Percentiles rank a stretch among this genome's conserved stretches.
Conservation (phyloP, 2,888 invertebrate species). For the Drosophila sordidula region DNA sequence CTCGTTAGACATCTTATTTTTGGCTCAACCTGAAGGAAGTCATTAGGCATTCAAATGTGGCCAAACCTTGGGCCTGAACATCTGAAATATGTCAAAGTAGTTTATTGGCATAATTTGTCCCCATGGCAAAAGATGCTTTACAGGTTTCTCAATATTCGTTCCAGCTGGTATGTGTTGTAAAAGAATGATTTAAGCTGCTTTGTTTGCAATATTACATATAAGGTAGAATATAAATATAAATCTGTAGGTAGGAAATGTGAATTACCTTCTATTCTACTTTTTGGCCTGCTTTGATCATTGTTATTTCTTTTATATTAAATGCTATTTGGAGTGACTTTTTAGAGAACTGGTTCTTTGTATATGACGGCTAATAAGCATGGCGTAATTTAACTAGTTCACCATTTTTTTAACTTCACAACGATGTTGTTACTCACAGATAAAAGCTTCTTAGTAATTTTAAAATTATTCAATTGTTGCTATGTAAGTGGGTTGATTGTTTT, state of each 20-base stretch:
- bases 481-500: too few species aligned
- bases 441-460: not conserved
- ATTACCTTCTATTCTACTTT: too few species aligned
- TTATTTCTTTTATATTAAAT: too few species aligned
- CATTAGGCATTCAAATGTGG: slow-evolving; percentile 56
- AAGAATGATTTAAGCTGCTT: not conserved
- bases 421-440: too few species aligned
- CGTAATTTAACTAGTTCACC: not conserved
- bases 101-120: not conserved
- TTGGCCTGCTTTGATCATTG: too few species aligned
- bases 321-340: too few species aligned
- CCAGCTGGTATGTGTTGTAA: not conserved
- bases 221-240: too few species aligned
- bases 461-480: too few species aligned
- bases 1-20: slow-evolving; percentile 5
- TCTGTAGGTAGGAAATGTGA: too few species aligned
- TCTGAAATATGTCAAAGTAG: not conserved
- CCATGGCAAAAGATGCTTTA: not conserved
- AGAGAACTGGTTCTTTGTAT: too few species aligned
- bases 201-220: too few species aligned
- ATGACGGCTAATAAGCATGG: not conserved
- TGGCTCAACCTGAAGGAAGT: slow-evolving; percentile 34
- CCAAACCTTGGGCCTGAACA: slow-evolving; percentile 39
- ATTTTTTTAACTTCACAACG: too few species aligned
- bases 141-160: slow-evolving; percentile 3